Conservation (phyloP, 2,113 vertebrate species). For the Monarcha castaneiventris region DNA sequence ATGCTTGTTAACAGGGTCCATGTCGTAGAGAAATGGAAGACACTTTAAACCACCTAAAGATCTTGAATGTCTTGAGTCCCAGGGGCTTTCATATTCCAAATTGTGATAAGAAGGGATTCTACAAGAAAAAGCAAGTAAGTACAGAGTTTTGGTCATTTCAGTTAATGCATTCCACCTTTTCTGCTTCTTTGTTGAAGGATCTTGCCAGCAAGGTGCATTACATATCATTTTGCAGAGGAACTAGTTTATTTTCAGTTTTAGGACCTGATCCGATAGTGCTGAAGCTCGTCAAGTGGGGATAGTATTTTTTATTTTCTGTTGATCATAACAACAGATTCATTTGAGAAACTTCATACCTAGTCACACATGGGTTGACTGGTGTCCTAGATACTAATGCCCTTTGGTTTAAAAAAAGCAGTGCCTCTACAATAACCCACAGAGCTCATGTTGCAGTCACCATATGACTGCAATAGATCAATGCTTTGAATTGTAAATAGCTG, state of each 20-base stretch:
- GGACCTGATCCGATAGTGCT: not conserved
- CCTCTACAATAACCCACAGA: constrained; percentile 19
- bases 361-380: constrained; percentile 9
- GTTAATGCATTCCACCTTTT: not conserved
- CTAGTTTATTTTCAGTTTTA: not conserved
- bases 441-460: constrained; percentile 50
- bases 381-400: constrained; percentile 31
- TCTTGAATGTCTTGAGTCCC: constrained; percentile 84
- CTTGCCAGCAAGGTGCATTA: not conserved
- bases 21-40: constrained; percentile 93
- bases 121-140: constrained; percentile 96
- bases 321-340: constrained; percentile 38
- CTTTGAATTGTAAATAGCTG: constrained; percentile 66
- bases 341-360: constrained; percentile 33
- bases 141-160: not conserved
- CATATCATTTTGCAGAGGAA: not conserved
- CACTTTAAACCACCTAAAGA: constrained; percentile 88
- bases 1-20: constrained; percentile 79
- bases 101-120: constrained; percentile 96
- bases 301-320: constrained; percentile 57
- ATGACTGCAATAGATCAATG: constrained; percentile 63
- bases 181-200: not conserved
- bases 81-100: constrained; percentile 91
- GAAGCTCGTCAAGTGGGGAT: not conserved
- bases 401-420: constrained; percentile 61